Conservation (phyloP, 2,888 invertebrate species). For the Drosophila neonasuta region DNA sequence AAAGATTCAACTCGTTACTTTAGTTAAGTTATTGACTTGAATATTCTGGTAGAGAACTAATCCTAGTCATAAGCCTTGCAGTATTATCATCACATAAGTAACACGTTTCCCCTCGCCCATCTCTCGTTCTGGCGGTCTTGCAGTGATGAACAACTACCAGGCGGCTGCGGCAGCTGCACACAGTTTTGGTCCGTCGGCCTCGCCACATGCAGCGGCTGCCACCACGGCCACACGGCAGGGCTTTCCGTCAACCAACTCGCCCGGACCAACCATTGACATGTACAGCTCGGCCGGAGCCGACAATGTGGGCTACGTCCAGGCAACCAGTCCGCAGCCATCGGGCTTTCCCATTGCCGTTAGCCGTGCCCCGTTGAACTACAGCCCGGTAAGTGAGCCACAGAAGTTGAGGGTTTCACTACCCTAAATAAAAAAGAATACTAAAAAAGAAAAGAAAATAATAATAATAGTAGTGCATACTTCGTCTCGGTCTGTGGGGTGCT, state of each 20-base stretch:
- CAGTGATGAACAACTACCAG: conserved; percentile 98
- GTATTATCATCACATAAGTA: background rate
- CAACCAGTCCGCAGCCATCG: conserved; percentile 97
- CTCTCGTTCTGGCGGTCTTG: conserved; percentile 60
- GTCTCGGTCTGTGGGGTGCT: conserved; percentile 32
- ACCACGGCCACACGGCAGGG: conserved; percentile 88
- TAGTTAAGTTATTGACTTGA: background rate
- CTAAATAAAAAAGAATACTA: background rate
- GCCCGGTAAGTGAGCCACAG: conserved; percentile 88
- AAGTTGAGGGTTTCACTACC: too few species aligned
- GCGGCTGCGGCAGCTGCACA: conserved; percentile 91
- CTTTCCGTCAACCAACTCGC: conserved; percentile 96
- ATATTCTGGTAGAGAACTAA: background rate
- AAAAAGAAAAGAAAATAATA: background rate
- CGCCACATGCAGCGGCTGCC: conserved; percentile 89
- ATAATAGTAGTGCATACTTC: conserved; percentile 19
- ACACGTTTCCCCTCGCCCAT: background rate
- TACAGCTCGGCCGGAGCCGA: conserved; percentile 94
- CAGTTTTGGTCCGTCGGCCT: conserved; percentile 91
- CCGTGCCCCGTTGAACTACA: conserved; percentile 95
- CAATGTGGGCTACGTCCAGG: conserved; percentile 97
- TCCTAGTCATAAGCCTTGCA: background rate
- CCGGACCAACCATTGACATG: conserved; percentile 95
- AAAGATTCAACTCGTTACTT: too few species aligned
- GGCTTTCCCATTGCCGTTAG: conserved; percentile 97